A percentile compares a stretch with the other conserved stretches of the same genome.
Evolutionary conservation across 2,888 invertebrate genomes (phyloP).

Genomic region (Drosophila anceps): DNA sequence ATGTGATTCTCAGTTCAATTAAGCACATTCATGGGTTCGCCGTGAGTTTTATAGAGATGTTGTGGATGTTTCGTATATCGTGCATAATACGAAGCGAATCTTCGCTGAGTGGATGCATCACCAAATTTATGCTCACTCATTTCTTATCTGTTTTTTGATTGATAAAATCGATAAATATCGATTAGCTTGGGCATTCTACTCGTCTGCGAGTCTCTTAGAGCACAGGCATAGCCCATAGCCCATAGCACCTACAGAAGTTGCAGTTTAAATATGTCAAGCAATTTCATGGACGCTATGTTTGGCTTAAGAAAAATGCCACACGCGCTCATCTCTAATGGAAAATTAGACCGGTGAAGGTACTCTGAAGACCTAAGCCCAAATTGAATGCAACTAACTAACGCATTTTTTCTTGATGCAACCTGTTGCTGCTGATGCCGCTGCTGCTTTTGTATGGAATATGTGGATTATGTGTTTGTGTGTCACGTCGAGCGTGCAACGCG

Average conservation of each 20-base stretch:
- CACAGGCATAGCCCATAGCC: neutral
- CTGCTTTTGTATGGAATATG: slow-evolving; percentile 8
- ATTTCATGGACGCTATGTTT: neutral
- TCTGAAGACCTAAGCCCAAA: slow-evolving; percentile 19
- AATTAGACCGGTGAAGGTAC: slow-evolving; percentile 18
- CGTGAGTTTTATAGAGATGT: neutral
- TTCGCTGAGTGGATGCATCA: too few species aligned
- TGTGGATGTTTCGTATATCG: neutral
- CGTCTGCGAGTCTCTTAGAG: neutral
- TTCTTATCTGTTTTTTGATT: neutral
- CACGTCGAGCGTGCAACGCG: slow-evolving; percentile 54
- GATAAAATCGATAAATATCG: neutral
- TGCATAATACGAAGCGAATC: slow-evolving; percentile 1
- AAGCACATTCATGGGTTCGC: slow-evolving; percentile 26
- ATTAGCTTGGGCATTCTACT: neutral
- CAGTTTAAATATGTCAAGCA: neutral
- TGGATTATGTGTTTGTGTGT: slow-evolving; percentile 66
- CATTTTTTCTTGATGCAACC: slow-evolving; percentile 65
- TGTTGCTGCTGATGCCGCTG: slow-evolving; percentile 23
- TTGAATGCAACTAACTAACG: slow-evolving; percentile 38
- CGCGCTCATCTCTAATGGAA: slow-evolving; percentile 9
- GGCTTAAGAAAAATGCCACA: neutral
- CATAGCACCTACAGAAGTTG: neutral
- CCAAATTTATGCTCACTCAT: too few species aligned
- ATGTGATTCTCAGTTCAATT: slow-evolving; percentile 69